A percentile compares a stretch with the other conserved stretches of the same genome.
Conservation (phyloP, 2,888 invertebrate species). For the Apodemia zela region DNA sequence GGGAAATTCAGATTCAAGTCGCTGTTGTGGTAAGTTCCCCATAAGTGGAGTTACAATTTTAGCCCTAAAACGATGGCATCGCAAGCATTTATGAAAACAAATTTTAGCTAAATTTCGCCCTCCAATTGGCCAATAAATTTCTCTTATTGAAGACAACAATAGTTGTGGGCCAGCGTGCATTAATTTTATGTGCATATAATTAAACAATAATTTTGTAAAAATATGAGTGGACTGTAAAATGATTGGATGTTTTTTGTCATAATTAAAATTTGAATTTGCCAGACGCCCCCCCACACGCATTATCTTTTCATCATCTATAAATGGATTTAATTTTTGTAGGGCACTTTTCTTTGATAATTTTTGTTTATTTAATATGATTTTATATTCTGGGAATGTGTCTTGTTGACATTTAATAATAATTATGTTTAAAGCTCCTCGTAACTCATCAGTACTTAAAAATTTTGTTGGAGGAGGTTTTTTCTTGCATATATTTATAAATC, state of each 20-base stretch:
- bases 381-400: neutral
- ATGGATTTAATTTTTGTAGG: slow-evolving; percentile 15
- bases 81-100: too few species aligned
- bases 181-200: neutral
- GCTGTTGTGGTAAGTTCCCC: neutral
- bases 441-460: too few species aligned
- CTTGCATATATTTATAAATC: too few species aligned
- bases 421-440: too few species aligned
- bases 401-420: too few species aligned
- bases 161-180: slow-evolving; percentile 7
- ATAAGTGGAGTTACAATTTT: neutral
- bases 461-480: too few species aligned
- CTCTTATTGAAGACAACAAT: neutral
- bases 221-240: neutral
- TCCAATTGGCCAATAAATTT: neutral
- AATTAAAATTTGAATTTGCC: slow-evolving; percentile 8
- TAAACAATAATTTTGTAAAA: neutral
- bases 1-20: slow-evolving; percentile 20
- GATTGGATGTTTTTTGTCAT: slow-evolving; percentile 4
- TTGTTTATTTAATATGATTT: neutral
- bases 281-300: slow-evolving; percentile 13
- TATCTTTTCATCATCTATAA: slow-evolving; percentile 18
- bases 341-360: neutral
- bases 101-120: neutral
- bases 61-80: neutral